Base-by-base conservation (phyloP, 2,888 invertebrate genomes). In the Caenorhabditis sp. region DNA sequence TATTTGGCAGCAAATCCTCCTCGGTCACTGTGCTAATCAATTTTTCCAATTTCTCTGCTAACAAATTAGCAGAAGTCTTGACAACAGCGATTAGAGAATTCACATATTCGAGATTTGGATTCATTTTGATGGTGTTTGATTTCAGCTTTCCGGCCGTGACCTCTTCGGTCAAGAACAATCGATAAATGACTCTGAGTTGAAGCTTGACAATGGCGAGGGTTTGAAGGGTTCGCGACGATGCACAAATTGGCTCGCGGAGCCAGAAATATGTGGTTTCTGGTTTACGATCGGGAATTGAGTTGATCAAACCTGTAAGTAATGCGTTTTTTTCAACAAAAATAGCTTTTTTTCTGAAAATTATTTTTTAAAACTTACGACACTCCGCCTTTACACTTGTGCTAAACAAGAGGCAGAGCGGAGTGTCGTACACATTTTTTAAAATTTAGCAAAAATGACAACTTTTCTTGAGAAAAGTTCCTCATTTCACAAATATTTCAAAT, bases 221-320 rank as follows among this genome's bases (percentile, higher is more conserved):
- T 55, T 75, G 75, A 23, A 70, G 53, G 26, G 69, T 69, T 57
- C 75, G 53, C 1, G 75, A 75, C 3, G 69, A 27, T 21, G 51
- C 54, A 17, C 61, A 58, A 12, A 70, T 67, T 12, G 69, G 67
- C 21, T 70, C 67, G 24, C 61, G 55, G n/a, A 66, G 54, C 62
- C 66, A 74, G 36, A 74, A 69, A 4, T 50, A 37, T 27, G 60
- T n/a, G 2, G 31, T 27, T 43, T 6, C 6, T 27, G 53, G 51
- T 36, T 53, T 62, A 14, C 24, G 17, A 17, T 62, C 62, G 3
- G 21, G 5, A 36, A 23, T 23, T 12, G 14, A 53, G 3, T 72
- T 64, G 12, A 67, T 64, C 8, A 72, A 49, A 23, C 64, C 72
- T 72, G 53, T 31, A 6, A 31, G 10, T n/a, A n/a, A n/a, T n/a